A percentile compares a stretch with the other conserved stretches of the same genome.
Conservation (phyloP, 2,113 vertebrate genomes). For the chimpanzee (Pan troglodytes) region NHGRI_mPanTro3-v2.1_pri NC_072398.2:74247501-74248000, state of each 20-base stretch:
- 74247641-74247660: background rate
- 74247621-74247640: background rate
- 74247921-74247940: background rate
- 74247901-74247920: background rate
- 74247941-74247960: background rate
- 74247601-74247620: background rate
- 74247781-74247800: background rate
- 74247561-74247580: too few species aligned
- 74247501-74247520: background rate
- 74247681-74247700: background rate
- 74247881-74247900: background rate
- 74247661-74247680: background rate
- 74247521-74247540: background rate
- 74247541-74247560: background rate
- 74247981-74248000: background rate
- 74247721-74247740: background rate
- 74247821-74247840: background rate
- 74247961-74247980: background rate
- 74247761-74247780: background rate
- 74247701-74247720: background rate
- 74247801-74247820: background rate
- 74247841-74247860: background rate
- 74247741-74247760: background rate
- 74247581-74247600: too few species aligned
- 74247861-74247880: background rate